Conservation (phyloP, 2,113 vertebrate species). For the Fulmarus glacialis region DNA sequence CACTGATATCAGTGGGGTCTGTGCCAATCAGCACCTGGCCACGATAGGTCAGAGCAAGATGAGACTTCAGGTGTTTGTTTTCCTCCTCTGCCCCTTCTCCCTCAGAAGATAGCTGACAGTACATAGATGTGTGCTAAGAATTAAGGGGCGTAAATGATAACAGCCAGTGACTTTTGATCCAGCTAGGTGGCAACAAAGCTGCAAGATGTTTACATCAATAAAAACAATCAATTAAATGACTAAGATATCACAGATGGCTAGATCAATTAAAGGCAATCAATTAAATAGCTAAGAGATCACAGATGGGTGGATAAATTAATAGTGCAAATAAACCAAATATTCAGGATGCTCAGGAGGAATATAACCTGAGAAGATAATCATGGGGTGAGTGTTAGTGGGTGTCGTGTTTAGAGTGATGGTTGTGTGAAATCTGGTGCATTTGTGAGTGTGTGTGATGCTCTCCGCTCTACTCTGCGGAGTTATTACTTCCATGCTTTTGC, state of each 20-base stretch:
- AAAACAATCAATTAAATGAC: slow-evolving; percentile 11
- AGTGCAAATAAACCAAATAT: slow-evolving; percentile 44
- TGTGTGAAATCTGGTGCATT: background rate
- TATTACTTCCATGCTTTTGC: background rate
- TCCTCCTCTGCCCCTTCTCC: background rate
- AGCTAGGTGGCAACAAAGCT: background rate
- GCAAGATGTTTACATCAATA: slow-evolving; percentile 14
- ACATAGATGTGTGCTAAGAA: background rate
- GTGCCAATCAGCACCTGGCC: background rate
- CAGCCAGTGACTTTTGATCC: background rate
- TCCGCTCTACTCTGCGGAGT: background rate
- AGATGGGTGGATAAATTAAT: slow-evolving; percentile 52
- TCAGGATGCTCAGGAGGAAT: background rate
- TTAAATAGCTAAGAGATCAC: slow-evolving; percentile 47
- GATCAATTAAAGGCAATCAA: slow-evolving; percentile 51
- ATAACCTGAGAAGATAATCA: slow-evolving; percentile 17
- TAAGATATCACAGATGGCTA: slow-evolving; percentile 39
- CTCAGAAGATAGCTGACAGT: background rate
- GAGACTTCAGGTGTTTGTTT: background rate
- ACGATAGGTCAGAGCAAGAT: background rate
- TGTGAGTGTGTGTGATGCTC: background rate
- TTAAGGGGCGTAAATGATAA: background rate
- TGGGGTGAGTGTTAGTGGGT: background rate
- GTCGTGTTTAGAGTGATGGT: background rate
- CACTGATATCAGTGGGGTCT: background rate